A percentile compares a stretch with the other conserved stretches of the same genome.
These are phyloP conservation scores for Acridotheres tristis DNA, from an alignment of 2,797 vertebrate genomes.

Conservation along the genomic window DNA sequence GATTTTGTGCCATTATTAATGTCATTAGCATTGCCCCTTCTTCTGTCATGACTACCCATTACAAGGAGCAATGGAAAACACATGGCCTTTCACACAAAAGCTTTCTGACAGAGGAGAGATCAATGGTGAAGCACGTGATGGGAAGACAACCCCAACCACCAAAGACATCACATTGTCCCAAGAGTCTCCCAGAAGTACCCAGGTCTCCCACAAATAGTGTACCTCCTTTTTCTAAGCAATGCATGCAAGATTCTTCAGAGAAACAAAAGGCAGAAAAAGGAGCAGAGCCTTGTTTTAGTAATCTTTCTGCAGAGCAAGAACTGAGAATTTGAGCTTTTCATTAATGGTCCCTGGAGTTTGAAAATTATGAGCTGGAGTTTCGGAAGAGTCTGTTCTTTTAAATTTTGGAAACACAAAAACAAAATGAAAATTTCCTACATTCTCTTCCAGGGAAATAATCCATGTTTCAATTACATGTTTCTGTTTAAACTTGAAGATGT, in stretches of 20 bases:
- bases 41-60: accelerated
- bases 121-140: background rate
- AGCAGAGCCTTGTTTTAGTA: background rate
- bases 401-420: background rate
- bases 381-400: background rate
- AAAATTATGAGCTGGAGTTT: background rate
- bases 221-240: background rate
- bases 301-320: background rate
- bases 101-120: background rate
- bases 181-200: background rate
- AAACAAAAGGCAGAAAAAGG: background rate
- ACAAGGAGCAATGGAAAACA: background rate
- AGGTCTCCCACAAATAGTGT: background rate
- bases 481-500: background rate
- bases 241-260: background rate
- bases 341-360: background rate
- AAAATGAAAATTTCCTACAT: background rate
- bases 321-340: background rate
- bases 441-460: background rate
- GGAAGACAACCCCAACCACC: background rate
- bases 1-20: background rate
- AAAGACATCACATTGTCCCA: background rate
- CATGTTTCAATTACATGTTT: background rate
- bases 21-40: background rate
- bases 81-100: background rate